Evolutionary conservation across 1,140 invertebrate genomes (phyloP).

Genomic region (Acromyrmex heyeri): DNA sequence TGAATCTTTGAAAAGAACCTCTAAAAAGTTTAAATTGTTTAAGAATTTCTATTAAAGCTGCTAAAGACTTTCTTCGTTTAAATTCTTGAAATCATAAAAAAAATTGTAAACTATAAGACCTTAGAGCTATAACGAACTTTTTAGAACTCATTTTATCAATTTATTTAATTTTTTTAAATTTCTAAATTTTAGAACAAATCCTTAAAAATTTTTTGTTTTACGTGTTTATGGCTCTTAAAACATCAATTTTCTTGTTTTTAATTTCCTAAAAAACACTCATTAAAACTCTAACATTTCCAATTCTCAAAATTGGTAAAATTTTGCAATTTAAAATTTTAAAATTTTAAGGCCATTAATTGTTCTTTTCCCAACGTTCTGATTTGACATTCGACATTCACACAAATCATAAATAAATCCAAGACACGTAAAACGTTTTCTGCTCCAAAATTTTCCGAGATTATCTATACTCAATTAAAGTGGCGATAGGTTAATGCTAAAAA

Average conservation of each 20-base stretch:
- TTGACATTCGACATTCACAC: not conserved
- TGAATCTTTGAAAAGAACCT: not conserved
- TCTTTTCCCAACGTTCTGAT: not conserved
- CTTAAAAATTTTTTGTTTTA: not conserved
- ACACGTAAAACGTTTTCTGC: not conserved
- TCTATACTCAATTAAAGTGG: not conserved
- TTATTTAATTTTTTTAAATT: not conserved
- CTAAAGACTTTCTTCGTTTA: not conserved
- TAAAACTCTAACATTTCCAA: not conserved
- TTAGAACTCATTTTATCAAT: not conserved
- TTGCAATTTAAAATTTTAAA: not conserved
- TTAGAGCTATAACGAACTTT: not conserved
- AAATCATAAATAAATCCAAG: not conserved
- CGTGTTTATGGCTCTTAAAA: not conserved
- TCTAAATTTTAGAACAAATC: not conserved
- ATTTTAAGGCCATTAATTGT: not conserved
- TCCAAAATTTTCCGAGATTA: conserved; percentile 14
- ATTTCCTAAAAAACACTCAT: not conserved
- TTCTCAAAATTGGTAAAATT: not conserved
- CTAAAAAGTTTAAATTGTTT: not conserved
- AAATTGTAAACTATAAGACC: not conserved
- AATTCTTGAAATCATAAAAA: not conserved
- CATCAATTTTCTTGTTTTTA: not conserved
- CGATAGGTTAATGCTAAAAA: conserved; percentile 7
- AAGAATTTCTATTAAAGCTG: conserved; percentile 8